Evolutionary conservation across 2,888 invertebrate species (phyloP), one percentile per base, ranked within the genome.

Genomic region (Cyclophora punctaria): DNA sequence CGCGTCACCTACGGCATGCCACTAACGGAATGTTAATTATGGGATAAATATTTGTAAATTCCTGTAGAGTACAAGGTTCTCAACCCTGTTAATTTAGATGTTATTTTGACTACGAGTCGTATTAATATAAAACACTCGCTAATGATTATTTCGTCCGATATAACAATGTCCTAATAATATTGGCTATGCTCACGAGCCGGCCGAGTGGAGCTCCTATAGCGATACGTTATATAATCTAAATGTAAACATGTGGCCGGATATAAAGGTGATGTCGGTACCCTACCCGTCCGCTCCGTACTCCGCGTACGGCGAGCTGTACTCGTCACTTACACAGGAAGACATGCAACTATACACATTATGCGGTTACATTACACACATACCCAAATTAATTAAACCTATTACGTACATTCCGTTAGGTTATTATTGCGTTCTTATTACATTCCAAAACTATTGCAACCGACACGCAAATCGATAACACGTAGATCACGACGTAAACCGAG

Each of bases 301-400:
- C 55, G 67, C 71, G 44, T 71, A 78, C 64, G 62, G 75, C 76
- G 75, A 6, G 20, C 33, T 33, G 33, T 34, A 3, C 44, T 4
- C 20, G 7, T 34, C 20, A 78, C 83, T 83, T 83, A 85, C 80
- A 80, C 79, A 84, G 88, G 87, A 87, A 88, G 87, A 87, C 87
- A 80, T 83, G 84, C 80, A 83, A 70, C 81, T 81, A 80, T 75
- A 80, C 74, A 82, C 66, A 68, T 73, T 37, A 80, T 73, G 73
- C 72, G 64, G 69, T 75, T 71, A 73, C 68, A 74, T 33, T 44
- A 41, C 42, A 47, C 66, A 73, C 68, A 67, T 67, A 58, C 73
- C 68, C 49, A 70, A 78, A 73, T 56, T 46, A 72, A 69, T 56
- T 60, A 53, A 62, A 59, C 58, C 54, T 64, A 63, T 63, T 62